A percentile compares a stretch with the other conserved stretches of the same genome.
Evolutionary conservation across 2,797 vertebrate species (phyloP).

Genomic region (Emydoidea blandingii): DNA sequence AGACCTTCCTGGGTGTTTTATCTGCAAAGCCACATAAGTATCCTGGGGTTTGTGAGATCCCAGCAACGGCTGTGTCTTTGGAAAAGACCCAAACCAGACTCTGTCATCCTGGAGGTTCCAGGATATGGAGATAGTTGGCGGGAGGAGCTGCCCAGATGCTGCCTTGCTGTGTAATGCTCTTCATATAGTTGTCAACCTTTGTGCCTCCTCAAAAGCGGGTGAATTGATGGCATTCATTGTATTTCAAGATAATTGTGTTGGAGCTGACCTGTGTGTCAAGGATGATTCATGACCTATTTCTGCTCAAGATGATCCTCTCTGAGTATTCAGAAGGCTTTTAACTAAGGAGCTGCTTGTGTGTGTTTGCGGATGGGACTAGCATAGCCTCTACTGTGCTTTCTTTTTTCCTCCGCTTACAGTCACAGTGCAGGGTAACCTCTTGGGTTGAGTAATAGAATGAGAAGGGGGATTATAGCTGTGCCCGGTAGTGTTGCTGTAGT

Average conservation of each 20-base stretch:
- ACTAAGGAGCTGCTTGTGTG: neutral
- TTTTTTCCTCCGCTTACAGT: neutral
- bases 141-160: neutral
- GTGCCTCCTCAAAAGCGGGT: constrained; percentile 35
- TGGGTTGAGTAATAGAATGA: neutral
- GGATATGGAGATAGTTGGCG: neutral
- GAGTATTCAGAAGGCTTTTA: neutral
- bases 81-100: neutral
- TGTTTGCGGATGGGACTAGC: neutral
- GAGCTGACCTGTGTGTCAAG: constrained; percentile 51
- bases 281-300: constrained; percentile 46
- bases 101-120: neutral
- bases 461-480: neutral
- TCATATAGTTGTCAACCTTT: constrained; percentile 64
- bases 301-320: neutral
- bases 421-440: neutral
- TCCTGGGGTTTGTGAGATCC: neutral
- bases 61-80: neutral
- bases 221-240: constrained; percentile 43
- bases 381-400: neutral
- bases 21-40: neutral
- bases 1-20: neutral
- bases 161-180: neutral
- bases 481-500: neutral
- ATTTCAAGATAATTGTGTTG: constrained; percentile 63